Evolutionary conservation across 2,888 invertebrate genomes (phyloP).

Genomic region (Scaptomyza tumidula): DNA sequence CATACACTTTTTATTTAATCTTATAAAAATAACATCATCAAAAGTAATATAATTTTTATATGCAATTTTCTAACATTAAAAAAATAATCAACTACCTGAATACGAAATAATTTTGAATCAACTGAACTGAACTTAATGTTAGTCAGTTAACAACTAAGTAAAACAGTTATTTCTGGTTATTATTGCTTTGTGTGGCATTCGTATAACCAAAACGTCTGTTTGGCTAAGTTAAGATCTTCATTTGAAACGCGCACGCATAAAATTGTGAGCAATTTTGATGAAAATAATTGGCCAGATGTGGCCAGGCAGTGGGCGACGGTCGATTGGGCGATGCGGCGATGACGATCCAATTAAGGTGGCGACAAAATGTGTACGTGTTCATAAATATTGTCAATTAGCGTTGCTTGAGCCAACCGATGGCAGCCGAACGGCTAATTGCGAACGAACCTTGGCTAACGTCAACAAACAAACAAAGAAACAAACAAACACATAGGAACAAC

Average conservation of each 20-base stretch:
- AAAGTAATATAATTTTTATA: background rate
- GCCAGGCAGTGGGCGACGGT: constrained; percentile 54
- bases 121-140: background rate
- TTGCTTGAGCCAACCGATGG: constrained; percentile 56
- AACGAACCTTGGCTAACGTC: constrained; percentile 40
- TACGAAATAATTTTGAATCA: background rate
- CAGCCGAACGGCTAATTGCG: constrained; percentile 80
- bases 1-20: background rate
- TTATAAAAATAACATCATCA: background rate
- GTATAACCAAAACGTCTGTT: constrained; percentile 72
- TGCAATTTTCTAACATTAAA: background rate
- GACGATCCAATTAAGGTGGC: constrained; percentile 74
- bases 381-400: constrained; percentile 83
- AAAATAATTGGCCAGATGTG: constrained; percentile 77
- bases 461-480: constrained; percentile 1
- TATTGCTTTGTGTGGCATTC: constrained; percentile 49
- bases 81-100: background rate
- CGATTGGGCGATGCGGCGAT: constrained; percentile 25
- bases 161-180: constrained; percentile 1
- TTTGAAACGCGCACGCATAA: constrained; percentile 64
- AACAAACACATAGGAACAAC: constrained; percentile 63
- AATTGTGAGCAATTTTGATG: constrained; percentile 79
- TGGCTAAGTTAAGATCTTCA: constrained; percentile 68
- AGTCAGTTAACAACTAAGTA: too few relatives aligned
- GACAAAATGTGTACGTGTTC: constrained; percentile 81